These are phyloP conservation scores for Blastobasis adustella DNA, from an alignment of 2,888 invertebrate genomes.

Conservation along the genomic window DNA sequence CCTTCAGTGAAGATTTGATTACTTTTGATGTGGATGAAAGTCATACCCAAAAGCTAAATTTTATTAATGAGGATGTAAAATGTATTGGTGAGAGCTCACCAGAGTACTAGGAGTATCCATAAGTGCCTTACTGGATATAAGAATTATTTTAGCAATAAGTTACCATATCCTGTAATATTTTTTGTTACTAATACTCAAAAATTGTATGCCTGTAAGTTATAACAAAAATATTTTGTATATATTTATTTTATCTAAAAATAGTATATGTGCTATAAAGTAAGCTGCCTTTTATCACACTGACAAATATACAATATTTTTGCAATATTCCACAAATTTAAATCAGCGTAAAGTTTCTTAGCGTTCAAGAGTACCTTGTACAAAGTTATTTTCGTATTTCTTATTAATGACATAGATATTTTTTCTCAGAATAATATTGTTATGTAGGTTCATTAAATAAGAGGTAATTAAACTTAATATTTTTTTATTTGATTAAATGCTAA, in stretches of 20 bases:
- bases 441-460: too few relatives aligned
- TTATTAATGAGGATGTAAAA: conserved; percentile 45
- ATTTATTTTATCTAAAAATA: neutral
- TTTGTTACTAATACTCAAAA: conserved; percentile 17
- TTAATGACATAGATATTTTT: too few relatives aligned
- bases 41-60: conserved; percentile 38
- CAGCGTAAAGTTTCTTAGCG: neutral
- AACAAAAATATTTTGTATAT: neutral
- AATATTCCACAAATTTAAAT: conserved; percentile 4
- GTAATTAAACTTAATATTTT: too few relatives aligned
- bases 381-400: neutral
- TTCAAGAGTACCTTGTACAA: conserved; percentile 21
- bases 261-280: neutral
- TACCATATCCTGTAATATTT: conserved; percentile 29
- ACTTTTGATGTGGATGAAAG: conserved; percentile 60
- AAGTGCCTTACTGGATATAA: conserved; percentile 50
- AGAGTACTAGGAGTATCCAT: conserved; percentile 55
- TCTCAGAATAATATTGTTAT: too few relatives aligned
- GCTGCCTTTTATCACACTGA: too few relatives aligned
- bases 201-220: neutral
- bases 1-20: conserved; percentile 50
- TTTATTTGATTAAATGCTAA: too few relatives aligned
- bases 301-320: conserved; percentile 1
- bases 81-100: conserved; percentile 58
- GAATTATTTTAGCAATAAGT: conserved; percentile 24